These are phyloP conservation scores for Argyresthia albistria DNA, from an alignment of 2,888 invertebrate species.

Conservation along the genomic window DNA sequence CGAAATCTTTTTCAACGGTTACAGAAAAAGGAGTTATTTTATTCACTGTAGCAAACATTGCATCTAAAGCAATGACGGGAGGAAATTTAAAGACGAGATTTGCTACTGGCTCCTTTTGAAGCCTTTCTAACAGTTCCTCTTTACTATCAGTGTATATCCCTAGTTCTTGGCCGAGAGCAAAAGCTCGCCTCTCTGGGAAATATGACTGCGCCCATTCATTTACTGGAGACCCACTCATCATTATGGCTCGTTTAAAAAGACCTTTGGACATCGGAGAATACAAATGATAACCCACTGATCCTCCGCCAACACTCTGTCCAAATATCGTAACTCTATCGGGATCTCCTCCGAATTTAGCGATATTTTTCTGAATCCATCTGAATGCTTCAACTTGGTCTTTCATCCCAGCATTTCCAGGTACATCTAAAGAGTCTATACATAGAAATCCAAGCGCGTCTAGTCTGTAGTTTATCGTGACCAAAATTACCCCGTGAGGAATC, in stretches of 20 bases:
- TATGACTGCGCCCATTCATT: too few species aligned
- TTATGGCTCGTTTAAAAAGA: slow-evolving; percentile 46
- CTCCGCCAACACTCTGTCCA: slow-evolving; percentile 58
- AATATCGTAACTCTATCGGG: slow-evolving; percentile 53
- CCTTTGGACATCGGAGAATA: slow-evolving; percentile 51
- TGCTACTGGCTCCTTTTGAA: too few species aligned
- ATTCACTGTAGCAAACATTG: too few species aligned
- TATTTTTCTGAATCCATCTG: slow-evolving; percentile 46
- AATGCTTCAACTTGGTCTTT: slow-evolving; percentile 55
- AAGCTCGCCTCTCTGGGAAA: too few species aligned
- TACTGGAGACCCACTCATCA: slow-evolving; percentile 38
- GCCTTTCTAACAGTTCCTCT: too few species aligned
- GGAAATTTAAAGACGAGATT: too few species aligned
- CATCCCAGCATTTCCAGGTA: slow-evolving; percentile 53
- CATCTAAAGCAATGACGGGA: too few species aligned
- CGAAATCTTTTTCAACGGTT: too few species aligned
- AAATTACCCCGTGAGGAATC: slow-evolving; percentile 41
- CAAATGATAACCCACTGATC: slow-evolving; percentile 46
- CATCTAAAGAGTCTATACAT: slow-evolving; percentile 49
- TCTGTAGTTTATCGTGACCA: slow-evolving; percentile 56
- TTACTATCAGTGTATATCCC: too few species aligned
- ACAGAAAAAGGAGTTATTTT: too few species aligned
- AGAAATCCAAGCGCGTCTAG: slow-evolving; percentile 53
- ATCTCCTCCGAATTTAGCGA: slow-evolving; percentile 47
- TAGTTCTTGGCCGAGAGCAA: too few species aligned